Evolutionary conservation across 2,113 vertebrate species (phyloP).

Genomic region (Festucalex cinctus): DNA sequence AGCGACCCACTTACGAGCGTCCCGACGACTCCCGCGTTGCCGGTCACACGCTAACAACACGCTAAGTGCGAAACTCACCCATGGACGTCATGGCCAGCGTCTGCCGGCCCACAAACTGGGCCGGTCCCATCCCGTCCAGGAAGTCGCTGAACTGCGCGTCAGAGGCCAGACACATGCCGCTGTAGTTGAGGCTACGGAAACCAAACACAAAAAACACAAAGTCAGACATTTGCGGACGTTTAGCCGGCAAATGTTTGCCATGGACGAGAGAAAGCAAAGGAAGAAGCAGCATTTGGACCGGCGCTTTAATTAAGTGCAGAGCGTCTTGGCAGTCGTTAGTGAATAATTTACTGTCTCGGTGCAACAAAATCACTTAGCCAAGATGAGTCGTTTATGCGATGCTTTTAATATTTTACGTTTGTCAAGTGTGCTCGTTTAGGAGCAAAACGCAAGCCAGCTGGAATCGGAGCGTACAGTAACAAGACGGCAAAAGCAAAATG

Average conservation of each 20-base stretch:
- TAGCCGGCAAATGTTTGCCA: neutral
- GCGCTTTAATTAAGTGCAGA: slow-evolving; percentile 7
- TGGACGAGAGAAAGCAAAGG: slow-evolving; percentile 11
- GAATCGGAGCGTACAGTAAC: too few relatives aligned
- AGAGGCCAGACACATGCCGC: slow-evolving; percentile 92
- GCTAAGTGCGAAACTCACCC: slow-evolving; percentile 74
- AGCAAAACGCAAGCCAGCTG: too few relatives aligned
- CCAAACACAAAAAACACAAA: neutral
- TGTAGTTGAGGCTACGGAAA: slow-evolving; percentile 89
- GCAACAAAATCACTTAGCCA: slow-evolving; percentile 15
- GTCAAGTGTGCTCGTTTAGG: neutral
- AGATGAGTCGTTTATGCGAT: slow-evolving; percentile 14
- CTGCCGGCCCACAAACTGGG: slow-evolving; percentile 95
- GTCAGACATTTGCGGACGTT: neutral
- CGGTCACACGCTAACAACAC: neutral
- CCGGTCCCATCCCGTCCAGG: slow-evolving; percentile 95
- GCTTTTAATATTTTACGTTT: neutral
- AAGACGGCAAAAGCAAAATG: too few relatives aligned
- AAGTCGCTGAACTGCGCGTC: slow-evolving; percentile 96
- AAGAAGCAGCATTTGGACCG: neutral
- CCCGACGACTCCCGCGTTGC: neutral
- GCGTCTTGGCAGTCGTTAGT: neutral
- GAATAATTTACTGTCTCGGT: slow-evolving; percentile 18
- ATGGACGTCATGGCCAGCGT: slow-evolving; percentile 96
- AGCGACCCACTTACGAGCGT: slow-evolving; percentile 57